Evolutionary conservation across 2,113 vertebrate species (phyloP), one percentile per base, ranked within the genome.

Genomic region (Neodon shergylaensis): DNA sequence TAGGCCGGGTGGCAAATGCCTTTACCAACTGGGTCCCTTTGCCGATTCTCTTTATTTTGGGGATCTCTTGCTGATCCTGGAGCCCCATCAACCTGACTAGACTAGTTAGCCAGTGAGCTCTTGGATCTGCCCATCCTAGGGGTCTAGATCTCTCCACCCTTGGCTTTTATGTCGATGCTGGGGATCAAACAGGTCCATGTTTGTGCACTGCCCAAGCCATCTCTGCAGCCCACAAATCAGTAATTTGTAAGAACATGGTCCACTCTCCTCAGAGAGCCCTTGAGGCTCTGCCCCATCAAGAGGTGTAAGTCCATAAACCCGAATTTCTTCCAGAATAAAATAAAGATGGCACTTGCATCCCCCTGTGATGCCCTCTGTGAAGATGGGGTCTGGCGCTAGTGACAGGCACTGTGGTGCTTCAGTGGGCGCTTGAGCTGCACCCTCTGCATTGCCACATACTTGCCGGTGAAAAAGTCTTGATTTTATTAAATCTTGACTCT

Each of bases 201-300:
- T 42, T 44, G 65, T 66, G 65, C 65, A 6, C 39, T 22, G n/a
- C 42, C 8, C 12, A 22, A 76, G 24, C 74, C 12, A 1, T 44
- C 73, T 28, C 22, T 4, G 4, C 11, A 12, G 42, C 4, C 39
- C 33, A 44, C 61, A 78, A 24, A 47, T n/a, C 0, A 0, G 28
- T 26, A 31, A 73, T 81, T 93, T 66, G 88, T 73, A 42, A 39
- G 52, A 52, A 26, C 2, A 5, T 78, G n/a, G 70, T 83, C 52
- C 47, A 73, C 0, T n/a, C 44, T 76, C 17, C 54, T 17, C 58
- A 26, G 17, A 47, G 14, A 28, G 28, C 28, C 12, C 28, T 33
- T 13, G 65, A 31, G 11, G 65, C 12, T 31, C 65, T 31, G 28
- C 65, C 12, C 65, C 28, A 66, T 66, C 65, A 66, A 33, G 65